These are phyloP conservation scores for Cryptomyrus ogoouensis DNA, from an alignment of 2,113 vertebrate species.

Conservation along the genomic window DNA sequence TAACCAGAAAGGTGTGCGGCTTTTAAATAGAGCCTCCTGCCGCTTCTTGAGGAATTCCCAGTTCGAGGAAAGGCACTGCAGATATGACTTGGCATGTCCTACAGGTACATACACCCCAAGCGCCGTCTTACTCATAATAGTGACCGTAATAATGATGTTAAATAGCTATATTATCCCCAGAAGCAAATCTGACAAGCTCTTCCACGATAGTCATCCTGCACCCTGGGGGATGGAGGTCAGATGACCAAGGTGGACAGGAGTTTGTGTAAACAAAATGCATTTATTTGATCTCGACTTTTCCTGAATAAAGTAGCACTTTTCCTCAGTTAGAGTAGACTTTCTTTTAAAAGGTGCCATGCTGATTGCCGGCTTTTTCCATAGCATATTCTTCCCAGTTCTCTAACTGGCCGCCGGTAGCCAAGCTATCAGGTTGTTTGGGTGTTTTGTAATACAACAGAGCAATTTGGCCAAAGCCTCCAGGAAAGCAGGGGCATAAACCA, in stretches of 20 bases:
- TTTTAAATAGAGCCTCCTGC: constrained; percentile 19
- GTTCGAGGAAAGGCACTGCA: background rate
- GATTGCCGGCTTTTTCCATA: constrained; percentile 36
- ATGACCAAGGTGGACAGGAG: background rate
- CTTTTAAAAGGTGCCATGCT: constrained; percentile 29
- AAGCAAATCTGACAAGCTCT: background rate
- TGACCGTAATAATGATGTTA: constrained; percentile 50
- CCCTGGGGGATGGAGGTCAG: background rate
- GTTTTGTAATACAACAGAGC: constrained; percentile 16
- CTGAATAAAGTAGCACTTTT: constrained; percentile 16
- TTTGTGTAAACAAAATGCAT: constrained; percentile 16
- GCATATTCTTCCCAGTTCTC: constrained; percentile 22
- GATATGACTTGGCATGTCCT: constrained; percentile 35
- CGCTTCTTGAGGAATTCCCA: constrained; percentile 1
- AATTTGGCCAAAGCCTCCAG: constrained; percentile 48
- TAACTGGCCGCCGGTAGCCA: constrained; percentile 36
- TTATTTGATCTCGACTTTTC: constrained; percentile 31
- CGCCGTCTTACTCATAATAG: constrained; percentile 45
- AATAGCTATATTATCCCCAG: background rate
- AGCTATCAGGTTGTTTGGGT: constrained; percentile 45
- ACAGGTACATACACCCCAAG: constrained; percentile 19
- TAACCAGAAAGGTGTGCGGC: constrained; percentile 60
- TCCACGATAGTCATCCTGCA: background rate
- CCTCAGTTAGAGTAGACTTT: constrained; percentile 46
- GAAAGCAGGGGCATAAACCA: constrained; percentile 48